phyloP scores from a whole-genome alignment of 2,113 vertebrate genomes.

The Antennarius striatus region DNA sequence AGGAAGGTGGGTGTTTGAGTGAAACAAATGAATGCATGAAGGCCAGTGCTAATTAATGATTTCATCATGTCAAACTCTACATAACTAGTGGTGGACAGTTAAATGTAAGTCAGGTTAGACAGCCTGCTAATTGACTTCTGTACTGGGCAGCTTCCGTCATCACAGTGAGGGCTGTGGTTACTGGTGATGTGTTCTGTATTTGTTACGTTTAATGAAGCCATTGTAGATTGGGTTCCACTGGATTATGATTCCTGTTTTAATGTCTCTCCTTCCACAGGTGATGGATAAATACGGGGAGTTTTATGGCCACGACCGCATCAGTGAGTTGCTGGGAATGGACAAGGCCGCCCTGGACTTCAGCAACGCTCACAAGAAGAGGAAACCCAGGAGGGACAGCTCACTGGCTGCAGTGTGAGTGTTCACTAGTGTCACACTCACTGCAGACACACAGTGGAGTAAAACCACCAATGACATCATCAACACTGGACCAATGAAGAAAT shows the following conservation, averaged over 20 bases:
- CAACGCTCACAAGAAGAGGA: conserved; percentile 90
- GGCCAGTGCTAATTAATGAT: too few relatives aligned
- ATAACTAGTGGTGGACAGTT: neutral
- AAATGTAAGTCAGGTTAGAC: neutral
- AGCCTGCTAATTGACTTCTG: neutral
- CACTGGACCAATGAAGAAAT: too few relatives aligned
- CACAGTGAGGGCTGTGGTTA: neutral
- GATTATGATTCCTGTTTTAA: neutral
- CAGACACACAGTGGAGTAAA: neutral
- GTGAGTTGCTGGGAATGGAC: conserved; percentile 94
- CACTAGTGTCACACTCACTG: neutral
- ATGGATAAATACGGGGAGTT: conserved; percentile 99
- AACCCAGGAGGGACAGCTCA: conserved; percentile 93
- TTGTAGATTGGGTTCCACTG: neutral
- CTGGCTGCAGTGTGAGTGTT: conserved; percentile 90
- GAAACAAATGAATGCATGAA: too few relatives aligned
- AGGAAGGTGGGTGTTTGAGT: conserved; percentile 75
- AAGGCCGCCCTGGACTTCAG: conserved; percentile 97
- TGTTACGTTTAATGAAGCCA: too few relatives aligned
- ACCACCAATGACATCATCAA: too few relatives aligned
- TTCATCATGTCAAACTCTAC: too few relatives aligned
- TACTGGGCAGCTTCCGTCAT: neutral
- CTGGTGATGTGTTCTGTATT: too few relatives aligned
- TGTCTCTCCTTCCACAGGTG: conserved; percentile 81
- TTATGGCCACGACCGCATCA: conserved; percentile 95